Evolutionary conservation across 2,113 vertebrate species (phyloP).

Genomic region (Melanerpes formicivorus): DNA sequence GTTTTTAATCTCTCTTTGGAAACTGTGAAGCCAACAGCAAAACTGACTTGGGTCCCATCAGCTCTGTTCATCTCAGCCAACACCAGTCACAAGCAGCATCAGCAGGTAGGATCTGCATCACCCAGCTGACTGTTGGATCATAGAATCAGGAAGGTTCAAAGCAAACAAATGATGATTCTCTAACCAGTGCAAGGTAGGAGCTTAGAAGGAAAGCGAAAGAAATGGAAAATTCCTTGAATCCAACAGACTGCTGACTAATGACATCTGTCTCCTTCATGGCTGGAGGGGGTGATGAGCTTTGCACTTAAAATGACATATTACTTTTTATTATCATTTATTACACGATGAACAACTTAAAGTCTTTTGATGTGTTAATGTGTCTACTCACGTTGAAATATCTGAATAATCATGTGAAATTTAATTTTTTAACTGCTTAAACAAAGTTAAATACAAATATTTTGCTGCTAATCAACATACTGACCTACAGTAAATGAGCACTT

Average conservation of each 20-base stretch:
- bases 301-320: background rate
- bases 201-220: background rate
- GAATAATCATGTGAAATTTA: background rate
- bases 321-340: background rate
- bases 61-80: background rate
- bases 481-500: background rate
- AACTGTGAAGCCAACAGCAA: background rate
- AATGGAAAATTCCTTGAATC: background rate
- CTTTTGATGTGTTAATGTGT: background rate
- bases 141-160: background rate
- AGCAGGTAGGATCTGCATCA: background rate
- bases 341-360: background rate
- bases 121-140: background rate
- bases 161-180: background rate
- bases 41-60: background rate
- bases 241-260: background rate
- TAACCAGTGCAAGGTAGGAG: background rate
- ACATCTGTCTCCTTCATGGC: background rate
- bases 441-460: background rate
- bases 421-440: background rate
- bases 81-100: background rate
- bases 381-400: background rate
- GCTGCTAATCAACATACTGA: background rate
- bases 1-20: background rate
- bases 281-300: background rate